phyloP scores from a whole-genome alignment of 2,797 vertebrate species.

The Neoniphon sammara region DNA sequence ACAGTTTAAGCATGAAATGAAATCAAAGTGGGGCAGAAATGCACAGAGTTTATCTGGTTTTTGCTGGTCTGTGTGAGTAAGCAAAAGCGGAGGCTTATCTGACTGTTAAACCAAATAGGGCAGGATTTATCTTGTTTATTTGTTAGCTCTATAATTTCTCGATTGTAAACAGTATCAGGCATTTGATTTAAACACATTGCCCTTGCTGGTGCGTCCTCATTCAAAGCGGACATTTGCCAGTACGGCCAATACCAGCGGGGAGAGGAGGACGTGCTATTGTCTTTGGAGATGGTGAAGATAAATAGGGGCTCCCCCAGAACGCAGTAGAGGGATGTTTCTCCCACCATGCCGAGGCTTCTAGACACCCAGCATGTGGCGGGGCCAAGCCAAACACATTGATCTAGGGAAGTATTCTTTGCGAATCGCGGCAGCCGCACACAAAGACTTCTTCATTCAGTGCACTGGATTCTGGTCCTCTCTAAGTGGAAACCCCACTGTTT shows the following conservation, averaged over 20 bases:
- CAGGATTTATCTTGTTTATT: conserved; percentile 64
- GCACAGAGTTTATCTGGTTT: conserved; percentile 53
- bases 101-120: conserved; percentile 62
- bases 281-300: conserved; percentile 55
- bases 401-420: conserved; percentile 68
- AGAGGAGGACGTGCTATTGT: conserved; percentile 43
- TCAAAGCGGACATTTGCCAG: conserved; percentile 37
- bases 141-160: conserved; percentile 62
- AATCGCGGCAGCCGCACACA: conserved; percentile 60
- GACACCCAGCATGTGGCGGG: conserved; percentile 67
- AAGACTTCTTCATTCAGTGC: conserved; percentile 63
- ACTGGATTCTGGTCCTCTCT: conserved; percentile 42
- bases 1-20: conserved; percentile 57
- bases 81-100: conserved; percentile 60
- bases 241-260: conserved; percentile 37
- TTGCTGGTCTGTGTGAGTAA: conserved; percentile 58
- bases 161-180: conserved; percentile 42
- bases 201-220: conserved; percentile 10
- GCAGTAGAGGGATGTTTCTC: conserved; percentile 57
- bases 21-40: conserved; percentile 58
- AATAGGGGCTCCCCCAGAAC: conserved; percentile 39
- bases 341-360: conserved; percentile 61
- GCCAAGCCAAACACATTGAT: conserved; percentile 78
- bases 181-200: conserved; percentile 34
- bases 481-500: conserved; percentile 66